Percentiles rank a stretch among this genome's conserved stretches.
Evolutionary conservation across 2,113 vertebrate genomes (phyloP).

Genomic region (human (Homo sapiens)): GRCh38 chr4:19852501-19853000

Average conservation of each 20-base stretch:
- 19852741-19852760: neutral
- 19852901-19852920: neutral
- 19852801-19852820: neutral
- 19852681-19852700: constrained; percentile 15
- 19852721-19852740: neutral
- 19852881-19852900: neutral
- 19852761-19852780: neutral
- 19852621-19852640: neutral
- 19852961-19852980: neutral
- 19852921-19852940: neutral
- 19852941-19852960: neutral
- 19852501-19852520: neutral
- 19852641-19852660: neutral
- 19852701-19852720: neutral
- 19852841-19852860: neutral
- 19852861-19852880: neutral
- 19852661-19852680: neutral
- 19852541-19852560: neutral
- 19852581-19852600: neutral
- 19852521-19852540: neutral
- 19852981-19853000: neutral
- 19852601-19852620: neutral
- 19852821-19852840: neutral
- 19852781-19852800: neutral
- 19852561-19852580: neutral